Evolutionary conservation across 2,888 invertebrate genomes (phyloP), one percentile per base, ranked within the genome.

Genomic region (Parelbella ahira): DNA sequence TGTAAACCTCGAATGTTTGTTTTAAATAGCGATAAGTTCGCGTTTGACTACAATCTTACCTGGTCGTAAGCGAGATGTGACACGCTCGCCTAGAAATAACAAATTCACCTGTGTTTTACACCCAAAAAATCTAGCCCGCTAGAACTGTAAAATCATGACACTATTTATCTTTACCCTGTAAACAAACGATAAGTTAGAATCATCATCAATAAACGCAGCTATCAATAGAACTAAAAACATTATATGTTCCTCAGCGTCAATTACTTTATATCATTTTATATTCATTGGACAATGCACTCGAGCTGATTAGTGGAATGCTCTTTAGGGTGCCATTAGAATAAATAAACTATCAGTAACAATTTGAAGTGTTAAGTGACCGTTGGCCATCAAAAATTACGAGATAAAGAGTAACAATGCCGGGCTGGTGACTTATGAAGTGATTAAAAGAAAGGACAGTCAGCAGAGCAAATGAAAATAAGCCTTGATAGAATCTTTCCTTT

Each of bases 381-480:
- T 71, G 76, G 67, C 73, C 84, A 87, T 87, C 87, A 86, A 83
- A 86, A 86, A 87, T 87, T 87, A 87, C 79, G 51, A 67, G 87
- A 87, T 87, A 84, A 78, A 56, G 53, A 50, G 51, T 61, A 69
- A 82, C 83, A 84, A 84, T 76, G 77, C 72, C 63, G 54, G 61
- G 48, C 59, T 54, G 58, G 83, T 87, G 79, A 87, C 82, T 82
- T 87, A 87, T 83, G 87, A 87, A 83, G 83, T 69, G 81, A 79
- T 84, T 82, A 78, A 67, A 68, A 68, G 51, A 53, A 56, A 46
- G 76, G 69, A 80, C 57, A 39, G 73, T 60, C 64, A 56, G 62
- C 67, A 66, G 50, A n/a, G n/a, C n/a, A n/a, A n/a, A n/a, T n/a
- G n/a, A n/a, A n/a, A n/a, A n/a, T n/a, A n/a, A n/a, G n/a, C n/a